phyloP scores from a whole-genome alignment of 1,140 invertebrate genomes.

The Acromyrmex heyeri region DNA sequence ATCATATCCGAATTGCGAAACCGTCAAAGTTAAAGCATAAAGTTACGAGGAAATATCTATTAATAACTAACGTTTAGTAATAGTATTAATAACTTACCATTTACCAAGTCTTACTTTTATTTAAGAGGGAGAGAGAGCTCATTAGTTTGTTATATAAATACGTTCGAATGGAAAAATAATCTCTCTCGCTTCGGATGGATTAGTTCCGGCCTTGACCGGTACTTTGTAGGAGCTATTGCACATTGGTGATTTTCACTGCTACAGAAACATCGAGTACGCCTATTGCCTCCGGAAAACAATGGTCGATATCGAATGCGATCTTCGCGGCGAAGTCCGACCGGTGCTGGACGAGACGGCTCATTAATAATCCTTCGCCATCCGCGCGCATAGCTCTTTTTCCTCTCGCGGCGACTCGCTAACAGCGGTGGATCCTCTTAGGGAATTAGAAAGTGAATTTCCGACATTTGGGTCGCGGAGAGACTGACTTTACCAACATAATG shows the following conservation, averaged over 20 bases:
- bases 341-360: conserved; percentile 24
- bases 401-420: conserved; percentile 23
- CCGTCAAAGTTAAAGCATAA: conserved; percentile 36
- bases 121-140: background rate
- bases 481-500: conserved; percentile 53
- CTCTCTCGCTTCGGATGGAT: background rate
- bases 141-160: conserved; percentile 7
- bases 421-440: conserved; percentile 47
- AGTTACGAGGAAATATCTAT: conserved; percentile 28
- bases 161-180: background rate
- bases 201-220: conserved; percentile 22
- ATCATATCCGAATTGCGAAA: conserved; percentile 24
- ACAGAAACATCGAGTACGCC: conserved; percentile 29
- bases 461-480: conserved; percentile 67
- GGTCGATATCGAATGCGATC: conserved; percentile 35
- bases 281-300: conserved; percentile 57
- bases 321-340: conserved; percentile 49
- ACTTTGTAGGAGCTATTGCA: background rate
- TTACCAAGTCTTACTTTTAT: background rate
- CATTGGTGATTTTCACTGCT: conserved; percentile 14
- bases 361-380: conserved; percentile 64
- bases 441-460: conserved; percentile 73
- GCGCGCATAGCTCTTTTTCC: background rate
- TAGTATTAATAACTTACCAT: background rate
- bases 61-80: conserved; percentile 1